Percentiles rank a stretch among this genome's conserved stretches.
These are phyloP conservation scores for Scaptomyza reducta DNA, from an alignment of 2,888 invertebrate genomes.

Conservation along the genomic window DNA sequence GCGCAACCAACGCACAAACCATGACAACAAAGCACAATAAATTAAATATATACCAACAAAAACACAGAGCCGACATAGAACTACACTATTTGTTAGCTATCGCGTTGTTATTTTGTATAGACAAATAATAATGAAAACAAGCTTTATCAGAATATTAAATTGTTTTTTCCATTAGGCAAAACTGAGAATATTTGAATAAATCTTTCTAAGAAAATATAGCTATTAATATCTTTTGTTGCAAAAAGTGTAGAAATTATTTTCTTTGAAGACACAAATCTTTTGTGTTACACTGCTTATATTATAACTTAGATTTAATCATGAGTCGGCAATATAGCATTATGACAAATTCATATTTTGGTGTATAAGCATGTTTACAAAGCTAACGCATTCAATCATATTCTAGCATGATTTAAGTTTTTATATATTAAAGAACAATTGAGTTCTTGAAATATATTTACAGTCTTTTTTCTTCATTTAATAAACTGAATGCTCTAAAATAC, in stretches of 20 bases:
- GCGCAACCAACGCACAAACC: slow-evolving; percentile 28
- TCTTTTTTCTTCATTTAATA: too few relatives aligned
- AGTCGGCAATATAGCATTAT: background rate
- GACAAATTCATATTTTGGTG: background rate
- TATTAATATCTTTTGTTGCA: too few relatives aligned
- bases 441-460: background rate
- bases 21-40: slow-evolving; percentile 23
- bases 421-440: background rate
- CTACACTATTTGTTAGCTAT: slow-evolving; percentile 8
- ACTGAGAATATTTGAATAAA: background rate
- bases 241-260: too few relatives aligned
- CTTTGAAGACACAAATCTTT: too few relatives aligned
- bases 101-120: background rate
- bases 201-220: too few relatives aligned
- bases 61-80: slow-evolving; percentile 15
- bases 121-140: slow-evolving; percentile 8
- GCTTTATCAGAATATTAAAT: background rate
- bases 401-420: background rate
- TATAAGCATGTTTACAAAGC: background rate
- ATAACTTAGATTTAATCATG: too few relatives aligned
- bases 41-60: slow-evolving; percentile 14
- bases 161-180: background rate
- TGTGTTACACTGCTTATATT: too few relatives aligned
- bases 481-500: too few relatives aligned
- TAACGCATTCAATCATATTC: background rate